Conservation (phyloP, 2,113 vertebrate species). For the Piprites chloris region DNA sequence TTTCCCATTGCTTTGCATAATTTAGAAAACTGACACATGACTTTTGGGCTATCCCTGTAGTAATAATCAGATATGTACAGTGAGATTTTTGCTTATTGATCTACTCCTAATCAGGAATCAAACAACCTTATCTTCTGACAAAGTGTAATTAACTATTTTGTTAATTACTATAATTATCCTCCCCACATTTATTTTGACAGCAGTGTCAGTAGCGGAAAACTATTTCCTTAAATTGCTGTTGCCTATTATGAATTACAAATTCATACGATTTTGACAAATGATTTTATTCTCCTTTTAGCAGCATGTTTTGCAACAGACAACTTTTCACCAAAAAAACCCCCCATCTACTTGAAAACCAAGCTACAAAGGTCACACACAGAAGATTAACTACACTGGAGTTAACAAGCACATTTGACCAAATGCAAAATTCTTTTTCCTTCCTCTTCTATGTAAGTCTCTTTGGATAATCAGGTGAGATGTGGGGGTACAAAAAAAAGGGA, state of each 20-base stretch:
- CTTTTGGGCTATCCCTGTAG: neutral
- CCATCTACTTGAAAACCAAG: slow-evolving; percentile 57
- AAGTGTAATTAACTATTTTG: slow-evolving; percentile 74
- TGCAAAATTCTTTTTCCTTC: neutral
- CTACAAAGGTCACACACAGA: slow-evolving; percentile 33
- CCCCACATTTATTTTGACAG: slow-evolving; percentile 72
- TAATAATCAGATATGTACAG: slow-evolving; percentile 32
- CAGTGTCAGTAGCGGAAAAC: slow-evolving; percentile 65
- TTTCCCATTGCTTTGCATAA: neutral
- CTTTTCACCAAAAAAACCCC: slow-evolving; percentile 51
- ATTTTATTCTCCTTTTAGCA: slow-evolving; percentile 66
- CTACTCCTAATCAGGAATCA: slow-evolving; percentile 67
- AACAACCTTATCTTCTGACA: slow-evolving; percentile 68
- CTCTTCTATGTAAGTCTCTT: neutral
- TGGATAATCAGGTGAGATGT: neutral
- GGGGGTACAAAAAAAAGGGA: neutral
- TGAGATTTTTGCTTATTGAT: slow-evolving; percentile 66
- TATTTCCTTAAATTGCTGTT: slow-evolving; percentile 70
- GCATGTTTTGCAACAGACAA: slow-evolving; percentile 58
- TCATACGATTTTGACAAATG: slow-evolving; percentile 71
- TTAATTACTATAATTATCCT: slow-evolving; percentile 76
- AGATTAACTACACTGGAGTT: slow-evolving; percentile 30
- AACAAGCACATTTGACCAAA: slow-evolving; percentile 13
- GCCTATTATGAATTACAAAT: slow-evolving; percentile 74
- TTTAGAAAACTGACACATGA: slow-evolving; percentile 1